Conservation (phyloP, 2,113 vertebrate species). For the Hypocryptadius cinnamomeus region DNA sequence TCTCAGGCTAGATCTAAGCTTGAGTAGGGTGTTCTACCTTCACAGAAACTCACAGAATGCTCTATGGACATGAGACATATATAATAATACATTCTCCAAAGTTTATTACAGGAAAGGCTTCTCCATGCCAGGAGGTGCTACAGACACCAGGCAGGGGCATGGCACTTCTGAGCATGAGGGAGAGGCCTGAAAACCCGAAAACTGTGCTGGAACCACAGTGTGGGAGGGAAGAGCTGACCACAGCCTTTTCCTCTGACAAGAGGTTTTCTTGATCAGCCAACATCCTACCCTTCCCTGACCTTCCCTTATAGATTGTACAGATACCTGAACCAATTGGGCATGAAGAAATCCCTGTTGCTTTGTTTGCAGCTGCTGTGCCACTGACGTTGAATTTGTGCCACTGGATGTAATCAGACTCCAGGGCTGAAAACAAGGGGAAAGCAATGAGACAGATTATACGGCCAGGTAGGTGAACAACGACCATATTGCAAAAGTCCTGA, state of each 20-base stretch:
- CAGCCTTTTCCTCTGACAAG: conserved; percentile 30
- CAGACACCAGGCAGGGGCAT: background rate
- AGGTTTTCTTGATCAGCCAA: background rate
- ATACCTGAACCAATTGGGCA: conserved; percentile 23
- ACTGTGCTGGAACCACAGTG: background rate
- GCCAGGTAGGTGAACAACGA: background rate
- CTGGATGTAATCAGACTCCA: background rate
- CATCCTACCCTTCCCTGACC: conserved; percentile 16
- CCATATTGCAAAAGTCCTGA: background rate
- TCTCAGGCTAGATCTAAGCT: background rate
- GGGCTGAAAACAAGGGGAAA: background rate
- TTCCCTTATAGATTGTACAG: conserved; percentile 49
- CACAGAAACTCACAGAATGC: background rate
- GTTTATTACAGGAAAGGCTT: background rate
- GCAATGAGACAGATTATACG: background rate
- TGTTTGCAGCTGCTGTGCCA: background rate
- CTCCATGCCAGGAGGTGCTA: background rate
- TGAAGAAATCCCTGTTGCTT: background rate
- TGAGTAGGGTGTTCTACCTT: background rate
- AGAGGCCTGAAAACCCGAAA: background rate
- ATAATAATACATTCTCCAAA: background rate
- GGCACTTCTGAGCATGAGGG: background rate
- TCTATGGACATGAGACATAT: background rate
- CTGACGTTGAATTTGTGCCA: background rate
- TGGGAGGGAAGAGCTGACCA: conserved; percentile 48